Conservation (phyloP, 2,888 invertebrate species). For the Drosophila austrosaltans region DNA sequence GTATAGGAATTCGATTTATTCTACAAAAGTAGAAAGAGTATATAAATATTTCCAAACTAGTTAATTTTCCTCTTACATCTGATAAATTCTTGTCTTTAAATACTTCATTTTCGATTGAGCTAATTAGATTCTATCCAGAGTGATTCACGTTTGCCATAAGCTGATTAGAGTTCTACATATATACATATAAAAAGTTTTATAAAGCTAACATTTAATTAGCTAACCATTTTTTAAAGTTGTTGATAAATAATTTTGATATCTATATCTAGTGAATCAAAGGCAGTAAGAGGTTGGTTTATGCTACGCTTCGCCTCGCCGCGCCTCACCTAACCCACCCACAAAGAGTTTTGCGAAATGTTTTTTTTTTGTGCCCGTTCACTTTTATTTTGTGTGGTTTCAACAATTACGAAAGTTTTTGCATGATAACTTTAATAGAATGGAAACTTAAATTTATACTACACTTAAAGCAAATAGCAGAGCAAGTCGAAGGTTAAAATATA, state of each 20-base stretch:
- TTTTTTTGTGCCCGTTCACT: slow-evolving; percentile 60
- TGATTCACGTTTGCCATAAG: neutral
- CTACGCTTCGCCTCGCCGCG: slow-evolving; percentile 1
- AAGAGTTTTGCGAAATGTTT: slow-evolving; percentile 42
- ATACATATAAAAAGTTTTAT: neutral
- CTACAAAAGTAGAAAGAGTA: too few relatives aligned
- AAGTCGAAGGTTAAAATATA: slow-evolving; percentile 36
- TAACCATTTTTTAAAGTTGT: neutral
- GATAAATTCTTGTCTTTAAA: too few relatives aligned
- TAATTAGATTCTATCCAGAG: neutral
- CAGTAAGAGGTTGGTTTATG: neutral
- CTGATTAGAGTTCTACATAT: neutral
- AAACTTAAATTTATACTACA: slow-evolving; percentile 37
- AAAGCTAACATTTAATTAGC: neutral
- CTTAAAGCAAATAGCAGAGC: slow-evolving; percentile 9
- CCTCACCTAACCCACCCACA: slow-evolving; percentile 38
- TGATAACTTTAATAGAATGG: slow-evolving; percentile 72
- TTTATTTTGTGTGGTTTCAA: slow-evolving; percentile 44
- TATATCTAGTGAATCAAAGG: neutral
- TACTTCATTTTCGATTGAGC: neutral
- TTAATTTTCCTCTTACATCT: too few relatives aligned
- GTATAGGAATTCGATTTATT: too few relatives aligned
- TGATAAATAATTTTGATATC: neutral
- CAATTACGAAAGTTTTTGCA: slow-evolving; percentile 63
- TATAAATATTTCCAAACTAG: too few relatives aligned